Percentiles rank a stretch among this genome's conserved stretches.
These are phyloP conservation scores for Noctuana brunneofusca DNA, from an alignment of 2,888 invertebrate genomes.

Conservation along the genomic window DNA sequence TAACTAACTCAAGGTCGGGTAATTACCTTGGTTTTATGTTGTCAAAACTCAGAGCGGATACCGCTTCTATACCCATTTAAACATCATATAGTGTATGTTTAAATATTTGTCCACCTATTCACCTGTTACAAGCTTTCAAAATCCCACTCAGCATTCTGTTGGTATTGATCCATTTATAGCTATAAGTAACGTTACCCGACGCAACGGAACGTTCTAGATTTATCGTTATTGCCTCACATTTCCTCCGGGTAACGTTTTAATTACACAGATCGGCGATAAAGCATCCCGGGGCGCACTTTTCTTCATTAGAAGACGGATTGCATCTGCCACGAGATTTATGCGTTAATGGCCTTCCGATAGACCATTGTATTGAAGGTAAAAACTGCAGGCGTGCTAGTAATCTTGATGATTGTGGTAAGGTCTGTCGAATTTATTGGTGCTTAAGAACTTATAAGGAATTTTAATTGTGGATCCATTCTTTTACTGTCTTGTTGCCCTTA, in stretches of 20 bases:
- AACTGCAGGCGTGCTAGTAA: slow-evolving; percentile 11
- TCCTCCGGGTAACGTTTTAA: slow-evolving; percentile 82
- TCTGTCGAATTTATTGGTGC: slow-evolving; percentile 18
- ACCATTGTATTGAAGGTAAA: slow-evolving; percentile 20
- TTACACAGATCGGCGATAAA: slow-evolving; percentile 82
- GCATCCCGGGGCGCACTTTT: slow-evolving; percentile 80
- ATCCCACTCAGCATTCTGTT: slow-evolving; percentile 5
- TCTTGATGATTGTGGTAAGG: slow-evolving; percentile 1
- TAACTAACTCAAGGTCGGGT: no score
- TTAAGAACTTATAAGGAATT: not conserved
- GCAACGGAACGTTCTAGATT: slow-evolving; percentile 63
- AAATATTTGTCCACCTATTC: no score
- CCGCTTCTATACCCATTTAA: no score
- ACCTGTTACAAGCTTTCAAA: slow-evolving; percentile 1
- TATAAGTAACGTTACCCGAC: slow-evolving; percentile 51
- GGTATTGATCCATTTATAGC: slow-evolving; percentile 40
- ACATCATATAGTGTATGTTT: no score
- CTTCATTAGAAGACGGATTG: slow-evolving; percentile 81
- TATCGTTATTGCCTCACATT: slow-evolving; percentile 81
- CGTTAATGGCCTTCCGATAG: slow-evolving; percentile 60
- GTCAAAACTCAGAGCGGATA: no score
- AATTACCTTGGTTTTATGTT: no score
- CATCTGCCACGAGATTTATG: slow-evolving; percentile 67
- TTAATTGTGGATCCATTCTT: not conserved
- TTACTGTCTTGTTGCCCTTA: no score